These are phyloP conservation scores for Bradypodion pumilum DNA, from an alignment of 2,797 vertebrate genomes.

Conservation along the genomic window DNA sequence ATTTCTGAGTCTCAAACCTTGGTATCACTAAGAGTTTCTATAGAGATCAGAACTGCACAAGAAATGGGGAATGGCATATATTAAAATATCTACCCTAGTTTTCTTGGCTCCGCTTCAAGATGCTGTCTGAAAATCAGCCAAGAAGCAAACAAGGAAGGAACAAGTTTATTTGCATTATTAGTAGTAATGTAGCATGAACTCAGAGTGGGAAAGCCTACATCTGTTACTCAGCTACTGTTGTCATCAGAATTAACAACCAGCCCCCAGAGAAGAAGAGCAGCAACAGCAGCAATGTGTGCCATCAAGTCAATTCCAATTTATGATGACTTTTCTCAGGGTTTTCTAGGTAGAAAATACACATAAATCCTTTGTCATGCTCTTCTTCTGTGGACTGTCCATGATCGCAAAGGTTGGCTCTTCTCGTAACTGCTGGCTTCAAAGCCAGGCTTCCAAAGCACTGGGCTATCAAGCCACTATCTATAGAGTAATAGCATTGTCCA, in stretches of 20 bases:
- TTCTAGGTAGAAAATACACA: too few species aligned
- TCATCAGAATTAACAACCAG: not conserved
- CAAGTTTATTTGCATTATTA: not conserved
- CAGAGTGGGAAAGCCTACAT: not conserved
- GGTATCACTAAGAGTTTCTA: not conserved
- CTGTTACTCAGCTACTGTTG: not conserved
- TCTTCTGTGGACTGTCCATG: too few species aligned
- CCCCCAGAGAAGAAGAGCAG: too few species aligned
- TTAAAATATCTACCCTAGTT: constrained; percentile 1
- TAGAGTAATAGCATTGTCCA: not conserved
- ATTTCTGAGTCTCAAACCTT: not conserved
- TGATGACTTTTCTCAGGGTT: too few species aligned
- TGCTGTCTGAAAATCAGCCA: not conserved
- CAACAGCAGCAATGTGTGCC: too few species aligned
- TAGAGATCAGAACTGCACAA: not conserved
- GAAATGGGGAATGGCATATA: not conserved
- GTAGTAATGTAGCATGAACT: not conserved
- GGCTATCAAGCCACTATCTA: too few species aligned
- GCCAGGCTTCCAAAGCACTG: too few species aligned
- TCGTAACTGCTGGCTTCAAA: too few species aligned
- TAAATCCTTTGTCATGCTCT: too few species aligned
- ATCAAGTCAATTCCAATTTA: too few species aligned
- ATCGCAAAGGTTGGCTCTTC: too few species aligned
- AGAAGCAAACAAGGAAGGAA: not conserved
- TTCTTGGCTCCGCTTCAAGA: not conserved